Conservation (phyloP, 2,113 vertebrate genomes). For the Aegypius monachus region DNA sequence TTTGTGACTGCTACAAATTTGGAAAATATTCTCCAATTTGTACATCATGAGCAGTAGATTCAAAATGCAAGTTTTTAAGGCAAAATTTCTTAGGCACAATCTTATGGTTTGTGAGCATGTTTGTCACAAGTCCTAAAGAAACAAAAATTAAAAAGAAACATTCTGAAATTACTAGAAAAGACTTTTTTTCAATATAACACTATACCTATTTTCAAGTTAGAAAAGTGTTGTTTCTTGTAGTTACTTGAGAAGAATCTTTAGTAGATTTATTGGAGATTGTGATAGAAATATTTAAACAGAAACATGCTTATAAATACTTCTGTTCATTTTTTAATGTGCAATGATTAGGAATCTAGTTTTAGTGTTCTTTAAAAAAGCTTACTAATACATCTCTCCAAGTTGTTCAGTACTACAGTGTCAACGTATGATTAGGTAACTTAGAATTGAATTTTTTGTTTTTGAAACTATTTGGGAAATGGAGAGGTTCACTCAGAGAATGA, state of each 20-base stretch:
- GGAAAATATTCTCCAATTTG: not conserved
- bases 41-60: not conserved
- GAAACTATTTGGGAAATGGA: not conserved
- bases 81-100: not conserved
- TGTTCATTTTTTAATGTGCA: not conserved
- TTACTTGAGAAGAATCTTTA: not conserved
- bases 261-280: not conserved
- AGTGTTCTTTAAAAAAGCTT: not conserved
- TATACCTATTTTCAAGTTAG: not conserved
- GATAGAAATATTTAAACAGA: not conserved
- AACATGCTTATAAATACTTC: not conserved
- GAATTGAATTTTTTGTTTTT: not conserved
- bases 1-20: not conserved
- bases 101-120: not conserved
- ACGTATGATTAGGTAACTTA: not conserved
- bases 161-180: not conserved
- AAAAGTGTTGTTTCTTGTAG: not conserved
- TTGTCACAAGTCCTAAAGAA: not conserved
- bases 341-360: not conserved
- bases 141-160: not conserved
- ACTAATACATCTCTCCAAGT: not conserved
- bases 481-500: not conserved
- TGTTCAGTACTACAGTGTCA: not conserved
- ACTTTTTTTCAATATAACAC: fast-evolving
- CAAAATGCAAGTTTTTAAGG: not conserved